Base-by-base conservation (phyloP, 2,797 vertebrate genomes). In the Rhabdophis nuchalis region DNA sequence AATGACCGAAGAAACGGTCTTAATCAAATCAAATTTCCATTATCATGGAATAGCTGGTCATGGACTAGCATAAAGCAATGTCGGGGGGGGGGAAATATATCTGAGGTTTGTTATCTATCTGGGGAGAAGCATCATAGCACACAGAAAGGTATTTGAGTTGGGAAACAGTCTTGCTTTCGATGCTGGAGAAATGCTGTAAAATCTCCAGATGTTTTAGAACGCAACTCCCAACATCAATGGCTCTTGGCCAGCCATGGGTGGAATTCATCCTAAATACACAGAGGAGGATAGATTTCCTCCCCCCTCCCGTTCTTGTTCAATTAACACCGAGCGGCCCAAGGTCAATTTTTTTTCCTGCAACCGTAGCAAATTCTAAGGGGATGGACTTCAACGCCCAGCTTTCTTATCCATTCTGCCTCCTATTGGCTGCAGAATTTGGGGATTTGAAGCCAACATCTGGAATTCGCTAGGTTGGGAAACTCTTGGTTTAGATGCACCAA, bases 11-110 rank as follows among this genome's bases (percentile, higher is more conserved):
- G 36, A 77, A 41, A 77, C 20, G 0, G 4, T 77, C 72, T 41
- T 41, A 77, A 77, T 77, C 72, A 41, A 77, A 77, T 77, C 36
- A 41, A 23, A 41, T 77, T 77, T 77, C 20, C 41, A 77, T 77
- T 41, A 77, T 61, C 60, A 12, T 27, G 60, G 25, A 61, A 61
- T 61, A 27, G 60, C 27, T 4, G 72, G 36, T 41, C 72, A 1
- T 41, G 36, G 72, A 32, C 64, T 6, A 68, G n/a, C 85, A 50
- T 29, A 85, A 86, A n/a, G 18, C n/a, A 56, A 56, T n/a, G 18
- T 87, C 20, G 29, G 18, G 8, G 57, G 20, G 58, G 23, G 2
- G 9, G 2, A 0, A 0, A 0, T n/a, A n/a, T n/a, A n/a, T n/a
- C 6, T 56, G 52, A 54, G 86, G 8, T 87, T 32, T 54, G 25